Conservation (phyloP, 2,113 vertebrate species). For the Myotis lucifugus region DNA sequence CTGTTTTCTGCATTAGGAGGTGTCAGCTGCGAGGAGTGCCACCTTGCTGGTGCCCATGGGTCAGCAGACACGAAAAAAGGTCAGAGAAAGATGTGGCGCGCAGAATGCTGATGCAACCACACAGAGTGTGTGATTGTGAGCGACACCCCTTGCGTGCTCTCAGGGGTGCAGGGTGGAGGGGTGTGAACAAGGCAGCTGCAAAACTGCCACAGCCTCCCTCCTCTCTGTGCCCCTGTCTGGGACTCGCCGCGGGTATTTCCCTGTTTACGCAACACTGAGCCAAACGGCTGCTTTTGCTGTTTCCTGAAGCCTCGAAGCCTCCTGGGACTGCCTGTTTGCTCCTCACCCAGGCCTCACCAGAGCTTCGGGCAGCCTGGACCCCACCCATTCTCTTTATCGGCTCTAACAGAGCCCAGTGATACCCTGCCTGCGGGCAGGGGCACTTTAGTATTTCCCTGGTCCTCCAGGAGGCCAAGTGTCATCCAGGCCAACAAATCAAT, state of each 20-base stretch:
- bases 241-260: no score
- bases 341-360: not conserved
- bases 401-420: not conserved
- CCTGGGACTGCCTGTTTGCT: not conserved
- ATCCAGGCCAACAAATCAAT: not conserved
- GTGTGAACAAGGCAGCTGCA: not conserved
- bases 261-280: accelerated
- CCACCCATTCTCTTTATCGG: not conserved
- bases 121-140: not conserved
- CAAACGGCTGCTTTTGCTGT: not conserved
- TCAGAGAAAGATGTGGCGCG: not conserved
- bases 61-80: not conserved
- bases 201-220: no score
- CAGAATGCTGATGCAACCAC: no score
- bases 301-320: not conserved
- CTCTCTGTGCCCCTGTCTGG: accelerated
- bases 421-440: not conserved
- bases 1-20: not conserved
- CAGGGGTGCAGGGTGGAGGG: not conserved
- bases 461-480: not conserved
- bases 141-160: accelerated
- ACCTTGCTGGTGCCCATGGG: no score
- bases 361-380: not conserved
- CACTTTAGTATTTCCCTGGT: not conserved
- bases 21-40: not conserved